These are phyloP conservation scores for Clavelina lepadiformis DNA, from an alignment of 23 tunicate species.

Conservation along the genomic window DNA sequence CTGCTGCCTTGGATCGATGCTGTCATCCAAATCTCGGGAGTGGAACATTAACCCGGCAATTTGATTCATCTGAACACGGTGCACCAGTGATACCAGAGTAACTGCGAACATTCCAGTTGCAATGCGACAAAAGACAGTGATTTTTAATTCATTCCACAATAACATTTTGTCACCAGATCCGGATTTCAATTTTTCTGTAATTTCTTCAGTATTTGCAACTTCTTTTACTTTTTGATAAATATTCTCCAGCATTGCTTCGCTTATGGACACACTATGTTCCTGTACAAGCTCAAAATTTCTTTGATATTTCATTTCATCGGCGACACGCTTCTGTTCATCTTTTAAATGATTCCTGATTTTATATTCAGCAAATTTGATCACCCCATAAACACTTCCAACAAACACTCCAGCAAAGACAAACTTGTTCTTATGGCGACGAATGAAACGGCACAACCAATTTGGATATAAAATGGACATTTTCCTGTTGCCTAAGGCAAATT, in stretches of 20 bases:
- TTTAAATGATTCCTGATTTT: conserved; percentile 39
- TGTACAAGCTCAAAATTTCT: conserved; percentile 52
- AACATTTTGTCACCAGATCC: conserved; percentile 21
- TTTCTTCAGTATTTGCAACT: conserved; percentile 27
- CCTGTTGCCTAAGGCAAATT: too few species aligned
- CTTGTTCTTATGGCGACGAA: conserved; percentile 65
- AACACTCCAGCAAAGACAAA: conserved; percentile 80
- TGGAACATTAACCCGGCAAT: conserved; percentile 34
- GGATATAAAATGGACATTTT: conserved; percentile 29
- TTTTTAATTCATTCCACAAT: conserved; percentile 74
- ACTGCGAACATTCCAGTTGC: conserved; percentile 31
- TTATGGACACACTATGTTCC: conserved; percentile 41
- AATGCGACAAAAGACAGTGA: conserved; percentile 38
- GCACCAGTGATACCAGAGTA: conserved; percentile 12
- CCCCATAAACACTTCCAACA: conserved; percentile 63
- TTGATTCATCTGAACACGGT: conserved; percentile 54
- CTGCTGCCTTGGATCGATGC: conserved; percentile 23
- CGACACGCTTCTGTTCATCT: conserved; percentile 38
- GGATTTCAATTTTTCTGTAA: conserved; percentile 27
- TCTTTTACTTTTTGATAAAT: conserved; percentile 16
- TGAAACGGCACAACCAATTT: conserved; percentile 24
- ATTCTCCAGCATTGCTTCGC: conserved; percentile 24
- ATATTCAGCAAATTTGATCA: conserved; percentile 59
- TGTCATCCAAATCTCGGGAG: neutral
- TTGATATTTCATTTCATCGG: conserved; percentile 15